Evolutionary conservation across 2,888 invertebrate species (phyloP).

Genomic region (Megastigmus dorsalis): DNA sequence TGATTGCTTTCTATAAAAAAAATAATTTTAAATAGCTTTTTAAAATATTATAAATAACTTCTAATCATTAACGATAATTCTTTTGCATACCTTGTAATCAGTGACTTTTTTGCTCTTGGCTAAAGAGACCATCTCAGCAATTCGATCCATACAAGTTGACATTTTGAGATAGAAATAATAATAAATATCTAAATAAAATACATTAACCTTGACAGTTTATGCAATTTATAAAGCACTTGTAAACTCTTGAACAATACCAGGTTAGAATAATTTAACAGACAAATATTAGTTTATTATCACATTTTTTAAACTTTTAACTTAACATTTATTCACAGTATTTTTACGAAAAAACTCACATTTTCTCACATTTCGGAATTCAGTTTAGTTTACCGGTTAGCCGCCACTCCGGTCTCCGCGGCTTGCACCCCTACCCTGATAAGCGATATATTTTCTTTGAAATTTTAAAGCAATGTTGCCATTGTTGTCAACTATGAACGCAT

Average conservation of each 20-base stretch:
- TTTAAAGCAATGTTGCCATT: constrained; percentile 34
- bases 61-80: constrained; percentile 13
- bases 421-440: no score
- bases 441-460: constrained; percentile 1
- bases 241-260: neutral
- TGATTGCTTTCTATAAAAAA: constrained; percentile 61
- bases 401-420: no score
- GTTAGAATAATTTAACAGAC: neutral
- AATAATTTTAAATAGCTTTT: neutral
- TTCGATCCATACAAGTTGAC: constrained; percentile 40
- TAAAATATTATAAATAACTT: neutral
- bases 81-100: constrained; percentile 58
- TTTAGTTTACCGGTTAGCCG: constrained; percentile 18
- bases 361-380: neutral
- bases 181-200: neutral
- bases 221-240: neutral
- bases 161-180: constrained; percentile 34
- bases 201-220: constrained; percentile 26
- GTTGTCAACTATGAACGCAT: neutral
- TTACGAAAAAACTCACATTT: neutral
- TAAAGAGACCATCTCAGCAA: constrained; percentile 52
- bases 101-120: constrained; percentile 58
- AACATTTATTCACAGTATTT: no score
- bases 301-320: neutral
- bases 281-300: neutral